Evolutionary conservation across 2,888 invertebrate genomes (phyloP).

Genomic region (Epinotia brunnichana): DNA sequence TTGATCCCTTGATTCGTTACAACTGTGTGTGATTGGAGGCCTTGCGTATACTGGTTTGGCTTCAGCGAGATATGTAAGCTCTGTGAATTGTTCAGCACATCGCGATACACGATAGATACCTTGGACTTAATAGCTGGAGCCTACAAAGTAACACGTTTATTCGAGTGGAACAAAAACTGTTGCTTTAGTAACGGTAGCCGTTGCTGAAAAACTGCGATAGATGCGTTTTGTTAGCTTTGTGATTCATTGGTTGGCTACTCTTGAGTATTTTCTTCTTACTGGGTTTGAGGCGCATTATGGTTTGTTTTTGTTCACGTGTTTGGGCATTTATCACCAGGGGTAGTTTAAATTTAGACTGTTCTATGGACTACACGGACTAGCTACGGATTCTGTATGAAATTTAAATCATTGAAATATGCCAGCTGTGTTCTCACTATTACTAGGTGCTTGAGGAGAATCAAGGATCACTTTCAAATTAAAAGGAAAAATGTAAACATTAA

Average conservation of each 20-base stretch:
- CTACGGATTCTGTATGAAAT: no score
- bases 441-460: no score
- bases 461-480: no score
- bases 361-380: no score
- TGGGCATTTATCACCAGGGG: background rate
- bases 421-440: no score
- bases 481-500: no score
- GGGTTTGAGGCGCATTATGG: no score
- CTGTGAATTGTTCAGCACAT: background rate
- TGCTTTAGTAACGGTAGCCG: slow-evolving; percentile 9
- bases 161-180: slow-evolving; percentile 5
- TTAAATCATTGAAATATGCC: no score
- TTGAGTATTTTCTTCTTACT: no score
- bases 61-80: background rate
- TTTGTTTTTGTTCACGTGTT: background rate
- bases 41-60: background rate
- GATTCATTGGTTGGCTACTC: background rate
- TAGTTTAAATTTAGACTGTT: background rate
- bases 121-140: slow-evolving; percentile 23
- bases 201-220: background rate
- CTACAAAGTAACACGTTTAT: slow-evolving; percentile 16
- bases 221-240: background rate
- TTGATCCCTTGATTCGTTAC: background rate
- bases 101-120: slow-evolving; percentile 24
- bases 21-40: background rate